Conservation (phyloP, 2,113 vertebrate species). For the Bettongia penicillata region DNA sequence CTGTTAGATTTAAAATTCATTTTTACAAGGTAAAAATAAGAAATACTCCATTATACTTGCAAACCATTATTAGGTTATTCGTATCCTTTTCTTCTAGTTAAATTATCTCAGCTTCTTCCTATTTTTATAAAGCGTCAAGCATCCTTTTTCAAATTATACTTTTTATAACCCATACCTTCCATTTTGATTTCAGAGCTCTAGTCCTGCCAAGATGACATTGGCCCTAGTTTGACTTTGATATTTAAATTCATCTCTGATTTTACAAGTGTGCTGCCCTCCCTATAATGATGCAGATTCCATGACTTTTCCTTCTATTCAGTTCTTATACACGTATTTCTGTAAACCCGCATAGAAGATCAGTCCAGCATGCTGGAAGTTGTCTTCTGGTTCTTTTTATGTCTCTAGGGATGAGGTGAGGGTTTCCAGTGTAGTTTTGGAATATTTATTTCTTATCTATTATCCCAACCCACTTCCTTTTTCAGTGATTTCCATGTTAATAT, state of each 20-base stretch:
- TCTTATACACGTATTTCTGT: neutral
- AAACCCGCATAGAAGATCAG: neutral
- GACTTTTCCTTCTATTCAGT: neutral
- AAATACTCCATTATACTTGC: constrained; percentile 25
- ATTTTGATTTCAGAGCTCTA: neutral
- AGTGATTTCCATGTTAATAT: neutral
- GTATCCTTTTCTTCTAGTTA: neutral
- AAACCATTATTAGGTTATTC: constrained; percentile 17
- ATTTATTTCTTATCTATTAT: neutral
- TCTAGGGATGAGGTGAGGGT: neutral
- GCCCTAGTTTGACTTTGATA: neutral
- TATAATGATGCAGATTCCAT: neutral
- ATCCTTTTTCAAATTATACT: neutral
- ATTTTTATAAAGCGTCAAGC: neutral
- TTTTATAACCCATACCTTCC: neutral
- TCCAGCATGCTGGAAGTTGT: neutral
- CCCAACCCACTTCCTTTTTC: neutral
- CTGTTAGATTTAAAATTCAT: constrained; percentile 20
- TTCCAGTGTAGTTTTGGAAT: neutral
- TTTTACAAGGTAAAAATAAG: constrained; percentile 27
- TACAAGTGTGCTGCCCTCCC: neutral
- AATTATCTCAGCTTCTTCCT: neutral
- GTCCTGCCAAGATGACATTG: neutral
- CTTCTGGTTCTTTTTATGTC: neutral
- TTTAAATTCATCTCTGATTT: neutral